Evolutionary conservation across 1,140 invertebrate genomes (phyloP), one percentile per base, ranked within the genome.

Genomic region (Trypoxylus dichotomus): DNA sequence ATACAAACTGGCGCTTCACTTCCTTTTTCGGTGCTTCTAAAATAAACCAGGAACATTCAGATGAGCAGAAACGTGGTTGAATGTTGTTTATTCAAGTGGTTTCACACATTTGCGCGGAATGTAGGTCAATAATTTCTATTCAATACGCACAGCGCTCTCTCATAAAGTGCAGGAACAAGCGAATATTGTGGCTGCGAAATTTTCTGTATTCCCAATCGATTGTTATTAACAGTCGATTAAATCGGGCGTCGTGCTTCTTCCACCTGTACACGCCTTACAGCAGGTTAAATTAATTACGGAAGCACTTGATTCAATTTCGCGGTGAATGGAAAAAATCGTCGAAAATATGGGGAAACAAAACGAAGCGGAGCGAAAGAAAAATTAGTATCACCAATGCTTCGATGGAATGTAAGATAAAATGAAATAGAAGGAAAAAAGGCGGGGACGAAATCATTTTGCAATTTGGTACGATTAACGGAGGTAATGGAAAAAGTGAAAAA

Each of bases 71-170:
- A 63, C 19, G 58, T 27, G 19, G 25, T 24, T 63, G 25, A 63
- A 63, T 63, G 58, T 54, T 54, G 47, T 63, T 63, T 63, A 63
- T 63, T 63, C 58, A 63, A 63, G 58, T 63, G 58, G 58, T 24
- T 63, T 27, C 58, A 63, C 58, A 63, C 58, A 63, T 63, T 63
- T 63, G 19, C 58, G 8, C 58, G 19, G 19, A 63, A 63, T 63
- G 58, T 63, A 63, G 58, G 58, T 63, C 58, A 63, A 63, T 27
- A n/a, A 63, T 63, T 63, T 63, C 58, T 63, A 63, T 63, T n/a
- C 11, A 63, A 21, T 63, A 63, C 58, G 58, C 58, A 63, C 58
- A 24, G 58, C 19, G 21, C 58, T 8, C 58, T 63, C 11, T n/a
- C 58, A 63, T 63, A 63, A 63, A 63, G 19, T 63, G 58, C 58